phyloP scores from a whole-genome alignment of 2,888 invertebrate genomes.

The Formica aserva region DNA sequence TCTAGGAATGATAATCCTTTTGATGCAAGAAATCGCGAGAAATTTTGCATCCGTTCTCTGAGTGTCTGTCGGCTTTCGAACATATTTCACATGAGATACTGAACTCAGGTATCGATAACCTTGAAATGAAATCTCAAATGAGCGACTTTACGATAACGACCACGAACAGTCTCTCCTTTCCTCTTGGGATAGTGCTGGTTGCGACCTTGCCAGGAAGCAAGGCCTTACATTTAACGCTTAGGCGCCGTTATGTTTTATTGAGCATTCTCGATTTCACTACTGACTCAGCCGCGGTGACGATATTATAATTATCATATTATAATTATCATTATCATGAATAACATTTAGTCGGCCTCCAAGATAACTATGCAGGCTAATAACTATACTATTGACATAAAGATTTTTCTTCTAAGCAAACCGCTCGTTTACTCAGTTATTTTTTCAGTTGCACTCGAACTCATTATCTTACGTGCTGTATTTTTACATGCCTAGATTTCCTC shows the following conservation, averaged over 20 bases:
- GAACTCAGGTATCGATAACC: not conserved
- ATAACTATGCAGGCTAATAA: not conserved
- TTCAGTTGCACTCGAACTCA: not conserved
- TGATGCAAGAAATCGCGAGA: not conserved
- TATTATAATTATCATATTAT: slow-evolving; percentile 1
- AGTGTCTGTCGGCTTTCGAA: not conserved
- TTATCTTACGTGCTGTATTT: not conserved
- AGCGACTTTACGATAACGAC: slow-evolving; percentile 18
- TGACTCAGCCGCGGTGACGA: slow-evolving; percentile 34
- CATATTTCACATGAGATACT: not conserved
- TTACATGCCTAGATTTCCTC: not conserved
- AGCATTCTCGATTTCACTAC: slow-evolving; percentile 59
- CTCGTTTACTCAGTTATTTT: not conserved
- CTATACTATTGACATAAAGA: not conserved
- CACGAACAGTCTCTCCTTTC: slow-evolving; percentile 6
- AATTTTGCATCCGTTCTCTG: not conserved
- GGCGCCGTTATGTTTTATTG: slow-evolving; percentile 47
- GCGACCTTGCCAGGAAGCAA: slow-evolving; percentile 48
- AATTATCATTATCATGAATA: no score
- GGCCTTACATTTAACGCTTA: slow-evolving; percentile 38
- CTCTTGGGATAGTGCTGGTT: slow-evolving; percentile 1
- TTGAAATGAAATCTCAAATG: not conserved
- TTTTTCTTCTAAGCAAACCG: slow-evolving; percentile 3
- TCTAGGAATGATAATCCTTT: slow-evolving; percentile 43
- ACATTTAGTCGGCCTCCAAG: no score